Evolutionary conservation across 2,113 vertebrate species (phyloP), one percentile per base, ranked within the genome.

Genomic region (Odobenus rosmarus): DNA sequence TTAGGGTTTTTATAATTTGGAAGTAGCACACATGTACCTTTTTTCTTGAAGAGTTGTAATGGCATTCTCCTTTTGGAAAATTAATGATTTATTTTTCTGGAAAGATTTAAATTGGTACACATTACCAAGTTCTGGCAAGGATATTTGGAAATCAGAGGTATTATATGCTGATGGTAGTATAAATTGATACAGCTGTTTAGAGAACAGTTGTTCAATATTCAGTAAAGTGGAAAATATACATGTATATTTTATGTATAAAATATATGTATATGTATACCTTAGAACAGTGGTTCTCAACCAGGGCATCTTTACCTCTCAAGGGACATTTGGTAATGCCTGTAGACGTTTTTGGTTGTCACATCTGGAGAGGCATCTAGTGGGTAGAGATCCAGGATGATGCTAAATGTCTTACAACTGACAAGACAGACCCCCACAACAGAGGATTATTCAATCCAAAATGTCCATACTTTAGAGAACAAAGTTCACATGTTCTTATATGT

Each of bases 41-140:
- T 76, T 90, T n/a, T 94, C 14, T 95, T 95, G 33, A 94, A 85
- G 51, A 67, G 55, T 53, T 85, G 23, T 28, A 46, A 4, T 76
- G 28, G 7, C 28, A 67, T 21, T 84, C 23, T 89, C 33, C 13
- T 88, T 94, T 95, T 81, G 39, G 72, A 94, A 95, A 92, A 67
- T 88, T 59, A 95, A 55, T 92, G 10, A 88, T 88, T 93, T 61
- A 57, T 93, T 95, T 95, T 90, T 57, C 61, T 92, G 42, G 77
- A 51, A 85, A 62, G 84, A 28, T 87, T 94, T 87, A 85, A 88
- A 67, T 84, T 19, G 51, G 49, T 18, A 69, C 11, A 87, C 19
- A 10, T 64, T 79, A 85, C n/a, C 49, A 92, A 12, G 13, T 83
- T 86, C 57, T 79, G 81, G 61, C 31, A 96, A 59, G 42, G 7